Conservation (phyloP, 2,113 vertebrate genomes). For the Alces alces region DNA sequence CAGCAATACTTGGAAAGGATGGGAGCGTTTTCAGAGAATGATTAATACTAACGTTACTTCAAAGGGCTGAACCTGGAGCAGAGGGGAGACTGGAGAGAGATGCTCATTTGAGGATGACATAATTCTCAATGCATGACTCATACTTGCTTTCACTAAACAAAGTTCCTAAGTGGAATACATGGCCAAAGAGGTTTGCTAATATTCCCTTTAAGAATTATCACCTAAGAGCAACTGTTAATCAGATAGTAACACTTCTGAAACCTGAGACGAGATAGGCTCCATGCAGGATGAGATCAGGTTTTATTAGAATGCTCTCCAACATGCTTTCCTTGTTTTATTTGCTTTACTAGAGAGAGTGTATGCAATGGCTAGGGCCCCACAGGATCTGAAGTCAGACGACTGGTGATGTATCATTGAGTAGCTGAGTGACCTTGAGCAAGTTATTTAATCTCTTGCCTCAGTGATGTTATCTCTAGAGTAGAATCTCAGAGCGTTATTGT, state of each 20-base stretch:
- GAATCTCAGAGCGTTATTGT: not conserved
- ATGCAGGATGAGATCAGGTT: not conserved
- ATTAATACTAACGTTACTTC: not conserved
- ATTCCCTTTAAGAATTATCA: not conserved
- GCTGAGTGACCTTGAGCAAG: not conserved
- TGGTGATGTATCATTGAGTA: not conserved
- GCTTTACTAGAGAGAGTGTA: not conserved
- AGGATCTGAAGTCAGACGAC: not conserved
- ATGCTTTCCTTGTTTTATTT: not conserved
- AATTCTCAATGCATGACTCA: not conserved
- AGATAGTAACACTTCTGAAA: not conserved
- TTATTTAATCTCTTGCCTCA: not conserved
- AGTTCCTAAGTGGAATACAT: not conserved
- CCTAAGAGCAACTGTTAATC: not conserved
- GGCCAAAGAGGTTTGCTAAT: not conserved
- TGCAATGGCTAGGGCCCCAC: not conserved
- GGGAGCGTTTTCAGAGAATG: not conserved
- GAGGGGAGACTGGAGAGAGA: not conserved
- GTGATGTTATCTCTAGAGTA: not conserved
- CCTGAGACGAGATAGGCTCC: not conserved
- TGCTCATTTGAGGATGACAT: not conserved
- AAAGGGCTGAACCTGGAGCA: not conserved
- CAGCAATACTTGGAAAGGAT: not conserved
- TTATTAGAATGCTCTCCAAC: not conserved
- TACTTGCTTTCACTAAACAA: not conserved